Base-by-base conservation (phyloP, 2,113 vertebrate genomes). In the Dasyurus viverrinus region DNA sequence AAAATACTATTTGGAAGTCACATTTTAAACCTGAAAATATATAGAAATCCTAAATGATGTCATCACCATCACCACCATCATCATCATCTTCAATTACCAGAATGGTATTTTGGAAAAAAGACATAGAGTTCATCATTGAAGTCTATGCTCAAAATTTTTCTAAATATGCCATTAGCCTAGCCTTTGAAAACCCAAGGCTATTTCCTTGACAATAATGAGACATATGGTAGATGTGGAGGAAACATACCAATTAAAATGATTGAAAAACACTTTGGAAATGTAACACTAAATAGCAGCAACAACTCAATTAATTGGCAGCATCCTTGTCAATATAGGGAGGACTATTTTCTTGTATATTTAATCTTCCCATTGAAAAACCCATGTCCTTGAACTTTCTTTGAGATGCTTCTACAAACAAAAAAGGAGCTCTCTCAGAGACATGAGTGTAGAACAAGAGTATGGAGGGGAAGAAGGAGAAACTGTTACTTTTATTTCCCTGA, bases 351-450 rank as follows among this genome's bases (percentile, higher is more conserved):
- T 53, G 42, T 76, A 1, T 6, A 84, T 10, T 54, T 55, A 60
- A 42, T 22, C 54, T 23, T 92, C 89, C 90, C 53, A 12, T 8
- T 47, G 3, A 95, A 93, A 95, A 90, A 4, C 27, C n/a, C 52
- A 8, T 91, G 93, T 93, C 95, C 93, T 95, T 94, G 94, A 95
- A 89, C 42, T 92, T 60, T 60, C 95, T 93, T 89, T 93, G 90
- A 89, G 60, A 60, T 30, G 9, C 16, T 5, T 89, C 11, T 9
- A 25, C 9, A 42, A 23, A 2, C 23, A 26, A 54, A 95, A 57
- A 92, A 93, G 93, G 54, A 52, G 27, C n/a, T 42, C 89, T 54
- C 89, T 95, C 53, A 89, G 30, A 92, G 22, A 60, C 48, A 16
- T 30, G 42, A 84, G 55, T 91, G 11, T 36, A 89, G 76, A 94